These are phyloP conservation scores for Papilio glaucus DNA, from an alignment of 1,140 invertebrate genomes.

Conservation along the genomic window DNA sequence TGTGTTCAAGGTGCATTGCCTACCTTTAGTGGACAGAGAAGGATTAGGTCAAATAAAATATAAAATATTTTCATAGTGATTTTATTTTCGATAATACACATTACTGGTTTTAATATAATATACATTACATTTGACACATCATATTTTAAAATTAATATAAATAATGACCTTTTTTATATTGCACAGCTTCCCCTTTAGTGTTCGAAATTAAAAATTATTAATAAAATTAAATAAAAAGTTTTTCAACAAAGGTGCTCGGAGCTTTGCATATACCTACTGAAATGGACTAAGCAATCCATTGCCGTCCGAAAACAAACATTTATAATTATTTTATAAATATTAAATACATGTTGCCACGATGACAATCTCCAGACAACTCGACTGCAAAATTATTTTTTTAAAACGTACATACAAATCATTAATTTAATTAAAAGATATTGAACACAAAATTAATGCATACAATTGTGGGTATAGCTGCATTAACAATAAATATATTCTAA, in stretches of 20 bases:
- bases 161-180: constrained; percentile 10
- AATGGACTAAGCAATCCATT: no score
- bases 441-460: neutral
- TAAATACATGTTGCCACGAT: no score
- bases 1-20: no score
- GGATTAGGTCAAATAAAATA: neutral
- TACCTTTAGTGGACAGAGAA: no score
- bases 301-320: neutral
- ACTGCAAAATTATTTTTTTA: no score
- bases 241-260: neutral
- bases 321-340: neutral
- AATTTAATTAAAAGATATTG: neutral
- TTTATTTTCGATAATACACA: constrained; percentile 23
- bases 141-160: constrained; percentile 5
- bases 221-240: constrained; percentile 8
- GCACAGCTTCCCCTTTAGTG: constrained; percentile 25
- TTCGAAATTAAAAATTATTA: neutral
- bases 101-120: constrained; percentile 18
- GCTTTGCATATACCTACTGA: neutral
- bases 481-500: neutral
- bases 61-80: neutral
- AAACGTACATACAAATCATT: no score
- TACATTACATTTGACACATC: constrained; percentile 16
- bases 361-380: no score
- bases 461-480: constrained; percentile 9